Evolutionary conservation across 2,797 vertebrate genomes (phyloP), one percentile per base, ranked within the genome.

Genomic region (Chelon labrosus): DNA sequence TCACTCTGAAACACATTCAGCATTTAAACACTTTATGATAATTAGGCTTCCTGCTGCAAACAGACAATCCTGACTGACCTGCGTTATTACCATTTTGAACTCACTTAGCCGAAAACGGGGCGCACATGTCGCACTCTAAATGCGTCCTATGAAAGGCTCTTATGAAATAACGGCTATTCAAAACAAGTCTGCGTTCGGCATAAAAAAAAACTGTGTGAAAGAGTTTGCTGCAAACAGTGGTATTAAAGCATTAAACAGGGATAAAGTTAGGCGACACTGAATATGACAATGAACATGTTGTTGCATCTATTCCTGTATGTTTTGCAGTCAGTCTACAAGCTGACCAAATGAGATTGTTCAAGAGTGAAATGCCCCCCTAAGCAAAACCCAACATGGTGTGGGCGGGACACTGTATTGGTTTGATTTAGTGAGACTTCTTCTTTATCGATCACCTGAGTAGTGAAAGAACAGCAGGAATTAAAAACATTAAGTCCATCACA

Each of bases 1-100:
- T 85, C 77, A 56, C 75, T 77, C 68, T 37, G 72, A 65, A 86
- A 77, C 82, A 60, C 67, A 64, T 85, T 82, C 65, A 67, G 81
- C 77, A 84, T 85, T 80, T 80, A 72, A 89, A 88, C 61, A 55
- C 77, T 69, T 69, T 71, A 79, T 90, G 84, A 39, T 83, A 83
- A 87, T 85, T 63, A 72, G 61, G 54, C 25, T 79, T 82, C 19
- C 52, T 51, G 61, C 62, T 54, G 46, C 62, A 75, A 73, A 80
- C 53, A 62, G 14, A 44, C 78, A 53, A 50, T 80, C 60, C 66
- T 60, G 58, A 52, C 62, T 71, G 69, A 84, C 74, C 74, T 60
- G 73, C 51, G 54, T 65, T 44, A 68, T 75, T 44, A 80, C 14
- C 73, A 66, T 68, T 70, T 69, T 80, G 57, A 82, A 66, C 75